These are phyloP conservation scores for Sphenodon punctatus DNA, from an alignment of 2,797 vertebrate species.

Conservation along the genomic window DNA sequence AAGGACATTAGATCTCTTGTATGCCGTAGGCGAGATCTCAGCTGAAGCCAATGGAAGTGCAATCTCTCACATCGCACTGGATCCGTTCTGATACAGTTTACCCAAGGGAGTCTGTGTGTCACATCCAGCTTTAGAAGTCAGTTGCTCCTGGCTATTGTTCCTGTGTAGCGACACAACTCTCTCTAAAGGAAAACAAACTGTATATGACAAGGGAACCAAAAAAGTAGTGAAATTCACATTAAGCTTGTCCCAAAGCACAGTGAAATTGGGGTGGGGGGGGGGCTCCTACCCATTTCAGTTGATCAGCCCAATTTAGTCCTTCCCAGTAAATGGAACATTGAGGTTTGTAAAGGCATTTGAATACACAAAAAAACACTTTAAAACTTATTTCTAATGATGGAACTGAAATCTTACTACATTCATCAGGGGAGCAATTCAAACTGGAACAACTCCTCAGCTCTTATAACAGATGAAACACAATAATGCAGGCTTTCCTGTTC, in stretches of 20 bases:
- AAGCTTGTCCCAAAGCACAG: not conserved
- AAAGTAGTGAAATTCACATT: not conserved
- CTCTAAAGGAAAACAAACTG: not conserved
- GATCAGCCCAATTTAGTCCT: no score
- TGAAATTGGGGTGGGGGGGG: no score
- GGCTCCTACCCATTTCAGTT: not conserved
- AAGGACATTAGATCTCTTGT: no score
- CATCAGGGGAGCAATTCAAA: not conserved
- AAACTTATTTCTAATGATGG: not conserved
- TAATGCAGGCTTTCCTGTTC: not conserved
- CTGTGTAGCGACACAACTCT: not conserved
- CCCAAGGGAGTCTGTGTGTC: not conserved
- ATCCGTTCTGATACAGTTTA: not conserved
- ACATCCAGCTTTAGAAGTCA: not conserved
- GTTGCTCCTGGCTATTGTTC: not conserved
- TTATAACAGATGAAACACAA: not conserved
- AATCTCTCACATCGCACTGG: not conserved
- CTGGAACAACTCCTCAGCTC: not conserved
- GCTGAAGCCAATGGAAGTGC: slow-evolving; percentile 8
- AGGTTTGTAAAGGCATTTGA: no score
- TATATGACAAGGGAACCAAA: not conserved
- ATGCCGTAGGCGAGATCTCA: not conserved
- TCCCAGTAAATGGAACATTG: no score
- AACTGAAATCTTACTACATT: not conserved
- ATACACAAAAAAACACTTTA: not conserved